A percentile compares a stretch with the other conserved stretches of the same genome.
These are phyloP conservation scores for Antitype chi DNA, from an alignment of 2,888 invertebrate species.

Conservation along the genomic window DNA sequence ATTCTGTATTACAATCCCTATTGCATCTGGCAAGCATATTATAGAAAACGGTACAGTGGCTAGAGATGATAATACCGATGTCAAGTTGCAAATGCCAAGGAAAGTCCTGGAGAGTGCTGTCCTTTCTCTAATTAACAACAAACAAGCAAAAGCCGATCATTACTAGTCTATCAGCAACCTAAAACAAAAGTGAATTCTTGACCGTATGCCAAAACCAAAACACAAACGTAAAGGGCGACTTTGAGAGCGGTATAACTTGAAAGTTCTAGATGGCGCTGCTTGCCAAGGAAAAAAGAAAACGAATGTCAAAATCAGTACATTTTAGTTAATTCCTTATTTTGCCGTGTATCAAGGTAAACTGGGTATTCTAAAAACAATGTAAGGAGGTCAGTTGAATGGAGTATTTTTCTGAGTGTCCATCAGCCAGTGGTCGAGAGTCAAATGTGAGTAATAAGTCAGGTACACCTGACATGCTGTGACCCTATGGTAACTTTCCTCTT, in stretches of 20 bases:
- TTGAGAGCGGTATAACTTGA: constrained; percentile 19
- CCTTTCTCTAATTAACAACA: constrained; percentile 48
- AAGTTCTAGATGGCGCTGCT: not conserved
- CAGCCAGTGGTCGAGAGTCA: constrained; percentile 41
- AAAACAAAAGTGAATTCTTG: constrained; percentile 54
- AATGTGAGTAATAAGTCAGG: constrained; percentile 37
- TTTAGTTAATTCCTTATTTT: not conserved
- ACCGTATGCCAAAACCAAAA: constrained; percentile 49
- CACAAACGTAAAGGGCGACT: not conserved
- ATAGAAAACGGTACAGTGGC: not conserved
- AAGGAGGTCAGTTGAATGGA: constrained; percentile 41
- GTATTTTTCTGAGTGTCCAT: constrained; percentile 33
- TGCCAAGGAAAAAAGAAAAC: constrained; percentile 5
- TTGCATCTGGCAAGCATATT: not conserved
- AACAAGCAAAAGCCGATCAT: constrained; percentile 29
- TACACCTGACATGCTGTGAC: constrained; percentile 49
- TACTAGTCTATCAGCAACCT: constrained; percentile 38
- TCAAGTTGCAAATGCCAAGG: constrained; percentile 16
- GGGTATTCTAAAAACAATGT: constrained; percentile 27
- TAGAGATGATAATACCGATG: not conserved
- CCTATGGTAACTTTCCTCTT: constrained; percentile 55
- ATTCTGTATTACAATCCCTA: constrained; percentile 3
- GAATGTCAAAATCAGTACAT: not conserved
- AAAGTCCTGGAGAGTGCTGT: constrained; percentile 31
- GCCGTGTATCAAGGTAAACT: not conserved